Evolutionary conservation across 2,797 vertebrate genomes (phyloP).

Genomic region (Leuciscus waleckii): DNA sequence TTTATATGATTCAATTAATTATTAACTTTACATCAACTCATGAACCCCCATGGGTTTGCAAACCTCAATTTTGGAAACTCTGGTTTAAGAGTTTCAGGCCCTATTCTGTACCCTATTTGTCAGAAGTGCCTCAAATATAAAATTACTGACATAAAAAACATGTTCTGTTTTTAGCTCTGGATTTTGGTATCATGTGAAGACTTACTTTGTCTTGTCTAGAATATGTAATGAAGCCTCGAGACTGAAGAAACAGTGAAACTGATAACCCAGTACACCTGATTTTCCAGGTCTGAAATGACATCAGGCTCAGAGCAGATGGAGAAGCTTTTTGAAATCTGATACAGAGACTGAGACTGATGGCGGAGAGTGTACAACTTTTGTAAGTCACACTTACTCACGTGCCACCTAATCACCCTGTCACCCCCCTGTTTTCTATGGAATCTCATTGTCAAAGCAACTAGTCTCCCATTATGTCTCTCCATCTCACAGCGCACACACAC

Average conservation of each 20-base stretch:
- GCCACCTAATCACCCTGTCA: constrained; percentile 42
- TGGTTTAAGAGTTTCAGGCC: neutral
- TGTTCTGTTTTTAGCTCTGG: neutral
- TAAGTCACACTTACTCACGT: constrained; percentile 57
- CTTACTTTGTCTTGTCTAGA: neutral
- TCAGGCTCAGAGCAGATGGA: constrained; percentile 52
- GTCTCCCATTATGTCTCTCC: constrained; percentile 56
- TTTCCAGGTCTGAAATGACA: constrained; percentile 36
- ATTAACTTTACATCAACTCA: neutral
- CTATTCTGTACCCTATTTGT: neutral
- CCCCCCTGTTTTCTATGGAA: constrained; percentile 60
- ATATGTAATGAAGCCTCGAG: neutral
- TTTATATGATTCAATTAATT: neutral
- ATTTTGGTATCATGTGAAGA: neutral
- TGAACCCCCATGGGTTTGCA: neutral
- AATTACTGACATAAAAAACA: neutral
- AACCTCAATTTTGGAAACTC: neutral
- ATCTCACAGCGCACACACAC: constrained; percentile 34
- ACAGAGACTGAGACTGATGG: constrained; percentile 26
- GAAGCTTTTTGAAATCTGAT: constrained; percentile 43
- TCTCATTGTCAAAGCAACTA: constrained; percentile 81
- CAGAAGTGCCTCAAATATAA: neutral
- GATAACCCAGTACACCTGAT: constrained; percentile 30
- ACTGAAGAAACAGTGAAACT: neutral
- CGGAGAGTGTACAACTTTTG: constrained; percentile 55